phyloP scores from a whole-genome alignment of 2,113 vertebrate species.

The Oreocharis arfaki region DNA sequence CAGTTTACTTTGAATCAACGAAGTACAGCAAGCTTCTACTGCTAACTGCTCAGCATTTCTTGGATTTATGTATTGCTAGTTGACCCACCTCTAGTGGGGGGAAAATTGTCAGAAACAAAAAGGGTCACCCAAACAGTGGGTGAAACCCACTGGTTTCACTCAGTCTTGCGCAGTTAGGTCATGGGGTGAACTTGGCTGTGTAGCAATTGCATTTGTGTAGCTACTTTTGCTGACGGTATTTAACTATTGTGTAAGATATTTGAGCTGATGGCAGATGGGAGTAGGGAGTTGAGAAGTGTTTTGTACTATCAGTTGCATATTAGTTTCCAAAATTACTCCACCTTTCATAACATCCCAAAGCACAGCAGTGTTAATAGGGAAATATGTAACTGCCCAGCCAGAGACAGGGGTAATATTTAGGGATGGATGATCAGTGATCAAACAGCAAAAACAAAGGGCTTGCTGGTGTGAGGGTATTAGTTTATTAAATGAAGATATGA shows the following conservation, averaged over 20 bases:
- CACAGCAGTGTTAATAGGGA: not conserved
- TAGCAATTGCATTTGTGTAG: not conserved
- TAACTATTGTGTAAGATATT: not conserved
- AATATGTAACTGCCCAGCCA: not conserved
- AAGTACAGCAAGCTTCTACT: not conserved
- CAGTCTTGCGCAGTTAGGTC: not conserved
- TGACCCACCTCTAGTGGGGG: not conserved
- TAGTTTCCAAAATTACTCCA: not conserved
- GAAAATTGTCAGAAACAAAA: not conserved
- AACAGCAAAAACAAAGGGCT: not conserved
- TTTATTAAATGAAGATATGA: not conserved
- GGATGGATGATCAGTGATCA: not conserved
- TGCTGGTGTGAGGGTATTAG: not conserved
- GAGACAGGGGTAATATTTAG: not conserved
- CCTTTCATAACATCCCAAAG: not conserved
- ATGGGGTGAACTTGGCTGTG: not conserved
- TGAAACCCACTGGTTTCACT: not conserved
- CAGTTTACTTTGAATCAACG: not conserved
- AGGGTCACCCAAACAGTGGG: not conserved
- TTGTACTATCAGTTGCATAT: not conserved
- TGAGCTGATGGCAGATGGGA: not conserved
- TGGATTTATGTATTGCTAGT: not conserved
- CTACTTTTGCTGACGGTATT: not conserved
- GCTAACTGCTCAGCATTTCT: not conserved
- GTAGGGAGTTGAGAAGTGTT: not conserved